Evolutionary conservation across 2,113 vertebrate genomes (phyloP), one percentile per base, ranked within the genome.

Genomic region (Gavia stellata): DNA sequence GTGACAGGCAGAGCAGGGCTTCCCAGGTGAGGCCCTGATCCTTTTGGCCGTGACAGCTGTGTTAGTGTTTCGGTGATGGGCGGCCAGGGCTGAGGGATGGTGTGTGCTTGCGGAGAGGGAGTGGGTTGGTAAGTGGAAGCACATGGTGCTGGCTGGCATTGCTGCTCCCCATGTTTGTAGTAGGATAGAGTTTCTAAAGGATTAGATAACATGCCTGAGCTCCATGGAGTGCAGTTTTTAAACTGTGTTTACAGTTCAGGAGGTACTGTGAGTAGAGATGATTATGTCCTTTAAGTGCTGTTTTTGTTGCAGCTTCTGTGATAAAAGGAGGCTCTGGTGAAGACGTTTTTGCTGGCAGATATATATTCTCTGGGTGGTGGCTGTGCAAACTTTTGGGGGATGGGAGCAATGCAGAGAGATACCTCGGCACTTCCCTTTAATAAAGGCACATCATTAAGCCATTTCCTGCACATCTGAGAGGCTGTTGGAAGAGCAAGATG

Each of bases 381-480:
- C 87, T 97, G 78, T 38, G 77, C 80, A 89, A 73, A 66, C 42
- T 62, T 91, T 38, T 87, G 65, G 86, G 89, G 96, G 93, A 82
- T 82, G 91, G 81, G 93, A 95, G 61, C 73, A 81, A 53, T 5
- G 28, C 71, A 40, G 36, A 73, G 85, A 91, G 88, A 79, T 74
- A 94, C 53, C 87, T 92, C 89, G 53, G 74, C 72, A 31, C 59
- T 94, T 96, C 59, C 77, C 79, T 90, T 92, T 96, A 91, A 91
- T 84, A 72, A 88, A 96, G 78, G 91, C 66, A 78, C 50, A 85
- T 96, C 56, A 66, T 94, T 89, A 97, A 90, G 83, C 86, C 61
- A 74, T 94, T 97, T 97, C 88, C 96, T 80, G 65, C 88, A 93
- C 42, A 91, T 97, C 92, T 93, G 77, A 97, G 81, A 97, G 86